Conservation (phyloP, 2,113 vertebrate genomes). For the Atherinomorus stipes region DNA sequence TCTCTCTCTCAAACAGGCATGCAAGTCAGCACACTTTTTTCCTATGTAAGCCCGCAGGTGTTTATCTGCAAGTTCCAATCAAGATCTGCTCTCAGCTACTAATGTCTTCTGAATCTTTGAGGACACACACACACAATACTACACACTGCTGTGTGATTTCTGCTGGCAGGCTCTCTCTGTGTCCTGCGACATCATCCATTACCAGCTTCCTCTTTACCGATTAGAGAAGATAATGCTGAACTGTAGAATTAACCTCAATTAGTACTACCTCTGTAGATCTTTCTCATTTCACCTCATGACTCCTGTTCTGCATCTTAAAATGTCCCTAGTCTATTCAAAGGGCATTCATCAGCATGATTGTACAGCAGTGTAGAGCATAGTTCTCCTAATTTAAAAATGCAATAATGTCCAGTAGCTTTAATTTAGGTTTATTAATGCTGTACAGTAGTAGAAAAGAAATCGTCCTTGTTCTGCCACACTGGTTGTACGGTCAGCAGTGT, state of each 20-base stretch:
- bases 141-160: constrained; percentile 57
- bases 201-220: constrained; percentile 53
- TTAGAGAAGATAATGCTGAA: constrained; percentile 68
- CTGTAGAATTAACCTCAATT: constrained; percentile 88
- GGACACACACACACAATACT: constrained; percentile 49
- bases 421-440: not conserved
- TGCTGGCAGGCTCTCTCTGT: constrained; percentile 71
- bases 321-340: constrained; percentile 34
- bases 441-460: not conserved
- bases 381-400: not conserved
- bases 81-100: constrained; percentile 64
- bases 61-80: constrained; percentile 62
- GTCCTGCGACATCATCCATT: constrained; percentile 79
- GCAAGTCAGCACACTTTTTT: constrained; percentile 3
- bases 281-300: constrained; percentile 64
- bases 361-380: constrained; percentile 15
- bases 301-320: constrained; percentile 36
- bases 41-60: constrained; percentile 23
- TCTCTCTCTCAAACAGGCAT: constrained; percentile 16
- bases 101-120: constrained; percentile 82
- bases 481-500: too few relatives aligned
- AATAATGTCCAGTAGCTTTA: not conserved
- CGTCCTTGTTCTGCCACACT: not conserved
- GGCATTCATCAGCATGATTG: constrained; percentile 23
- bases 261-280: constrained; percentile 70